These are phyloP conservation scores for Tryphoninae sp. DNA, from an alignment of 2,888 invertebrate genomes.

Conservation along the genomic window DNA sequence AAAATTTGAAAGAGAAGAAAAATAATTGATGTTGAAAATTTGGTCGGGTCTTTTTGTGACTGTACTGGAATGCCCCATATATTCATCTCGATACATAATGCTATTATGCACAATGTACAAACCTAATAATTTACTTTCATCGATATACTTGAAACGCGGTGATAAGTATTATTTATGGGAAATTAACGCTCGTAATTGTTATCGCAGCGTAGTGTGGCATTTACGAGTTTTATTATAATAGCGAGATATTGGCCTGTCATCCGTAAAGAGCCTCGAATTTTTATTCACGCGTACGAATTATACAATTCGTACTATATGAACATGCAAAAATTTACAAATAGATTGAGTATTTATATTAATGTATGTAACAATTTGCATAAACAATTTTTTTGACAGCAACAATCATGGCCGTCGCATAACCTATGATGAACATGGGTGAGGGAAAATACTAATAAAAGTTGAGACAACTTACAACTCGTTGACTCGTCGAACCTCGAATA, in stretches of 20 bases:
- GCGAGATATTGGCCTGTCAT: conserved; percentile 24
- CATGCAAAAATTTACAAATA: background rate
- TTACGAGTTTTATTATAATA: conserved; percentile 26
- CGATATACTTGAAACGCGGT: conserved; percentile 22
- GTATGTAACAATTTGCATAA: background rate
- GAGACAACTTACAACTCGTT: too few relatives aligned
- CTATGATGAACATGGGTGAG: too few relatives aligned
- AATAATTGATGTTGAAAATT: background rate
- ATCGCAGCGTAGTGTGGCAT: conserved; percentile 23
- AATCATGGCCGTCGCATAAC: too few relatives aligned
- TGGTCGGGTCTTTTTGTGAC: background rate
- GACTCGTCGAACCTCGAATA: too few relatives aligned
- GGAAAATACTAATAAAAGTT: too few relatives aligned
- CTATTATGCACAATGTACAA: background rate
- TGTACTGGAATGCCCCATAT: background rate
- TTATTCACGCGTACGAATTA: background rate
- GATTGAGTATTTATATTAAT: background rate
- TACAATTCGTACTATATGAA: background rate
- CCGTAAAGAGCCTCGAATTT: background rate
- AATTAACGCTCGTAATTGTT: conserved; percentile 30
- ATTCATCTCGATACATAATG: conserved; percentile 8
- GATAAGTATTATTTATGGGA: conserved; percentile 45
- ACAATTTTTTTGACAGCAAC: background rate
- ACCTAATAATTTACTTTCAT: conserved; percentile 15
- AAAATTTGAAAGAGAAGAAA: background rate